A percentile compares a stretch with the other conserved stretches of the same genome.
Evolutionary conservation across 2,888 invertebrate species (phyloP).

Genomic region (Macaria liturata): DNA sequence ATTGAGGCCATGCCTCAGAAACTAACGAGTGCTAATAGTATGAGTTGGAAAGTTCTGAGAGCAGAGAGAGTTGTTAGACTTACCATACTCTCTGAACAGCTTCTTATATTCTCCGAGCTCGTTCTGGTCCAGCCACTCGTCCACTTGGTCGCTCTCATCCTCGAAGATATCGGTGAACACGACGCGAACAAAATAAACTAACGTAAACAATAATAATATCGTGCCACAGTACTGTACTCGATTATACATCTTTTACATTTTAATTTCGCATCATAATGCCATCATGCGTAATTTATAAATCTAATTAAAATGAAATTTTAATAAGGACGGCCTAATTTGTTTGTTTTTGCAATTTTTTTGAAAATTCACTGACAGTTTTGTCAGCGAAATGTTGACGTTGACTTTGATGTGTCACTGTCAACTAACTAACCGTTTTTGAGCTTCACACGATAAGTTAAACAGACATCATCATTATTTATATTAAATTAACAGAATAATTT

Average conservation of each 20-base stretch:
- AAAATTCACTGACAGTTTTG: constrained; percentile 1
- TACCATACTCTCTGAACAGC: constrained; percentile 89
- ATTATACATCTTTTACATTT: constrained; percentile 60
- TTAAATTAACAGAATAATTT: no score
- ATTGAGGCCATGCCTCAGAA: no score
- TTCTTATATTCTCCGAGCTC: constrained; percentile 87
- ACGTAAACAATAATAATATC: constrained; percentile 59
- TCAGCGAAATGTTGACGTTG: no score
- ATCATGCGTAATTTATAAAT: constrained; percentile 32
- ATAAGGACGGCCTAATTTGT: constrained; percentile 38
- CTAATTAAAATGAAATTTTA: constrained; percentile 33
- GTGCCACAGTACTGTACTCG: constrained; percentile 60
- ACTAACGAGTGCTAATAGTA: not conserved
- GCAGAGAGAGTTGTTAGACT: constrained; percentile 49
- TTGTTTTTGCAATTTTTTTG: constrained; percentile 36
- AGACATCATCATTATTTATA: no score
- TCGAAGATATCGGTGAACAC: constrained; percentile 70
- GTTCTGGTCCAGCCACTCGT: constrained; percentile 90
- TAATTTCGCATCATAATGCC: constrained; percentile 56
- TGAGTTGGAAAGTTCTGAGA: not conserved
- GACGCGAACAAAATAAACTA: constrained; percentile 63
- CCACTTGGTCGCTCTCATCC: constrained; percentile 85
- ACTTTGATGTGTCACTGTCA: not conserved
- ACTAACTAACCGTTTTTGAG: no score
- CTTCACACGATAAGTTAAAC: no score